phyloP scores from a whole-genome alignment of 2,113 vertebrate species.

The Nesoenas mayeri region DNA sequence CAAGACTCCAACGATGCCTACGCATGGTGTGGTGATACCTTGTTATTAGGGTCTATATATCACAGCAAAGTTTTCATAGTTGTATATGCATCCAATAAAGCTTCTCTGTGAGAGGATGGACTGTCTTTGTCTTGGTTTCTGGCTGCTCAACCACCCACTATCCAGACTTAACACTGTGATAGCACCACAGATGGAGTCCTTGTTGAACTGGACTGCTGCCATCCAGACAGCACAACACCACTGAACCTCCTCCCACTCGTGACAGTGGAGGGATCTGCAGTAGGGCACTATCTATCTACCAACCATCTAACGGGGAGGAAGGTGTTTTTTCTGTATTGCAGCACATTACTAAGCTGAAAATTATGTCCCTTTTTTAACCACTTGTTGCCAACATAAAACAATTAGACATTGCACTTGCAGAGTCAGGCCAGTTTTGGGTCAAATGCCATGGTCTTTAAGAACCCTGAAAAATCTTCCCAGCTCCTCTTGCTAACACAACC shows the following conservation, averaged over 20 bases:
- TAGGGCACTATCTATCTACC: neutral
- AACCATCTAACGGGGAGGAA: neutral
- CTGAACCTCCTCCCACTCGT: neutral
- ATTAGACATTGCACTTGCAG: neutral
- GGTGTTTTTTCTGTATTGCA: neutral
- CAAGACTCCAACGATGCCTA: neutral
- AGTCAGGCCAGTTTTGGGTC: neutral
- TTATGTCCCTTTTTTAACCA: neutral
- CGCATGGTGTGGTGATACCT: neutral
- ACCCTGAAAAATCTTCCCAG: neutral
- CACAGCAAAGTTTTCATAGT: neutral
- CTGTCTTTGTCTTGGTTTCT: neutral
- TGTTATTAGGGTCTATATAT: neutral
- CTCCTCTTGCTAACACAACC: neutral
- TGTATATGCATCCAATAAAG: neutral
- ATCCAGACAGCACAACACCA: neutral
- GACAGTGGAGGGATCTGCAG: neutral
- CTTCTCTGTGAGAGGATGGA: neutral
- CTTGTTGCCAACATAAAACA: neutral
- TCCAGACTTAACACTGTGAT: neutral
- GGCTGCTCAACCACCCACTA: neutral
- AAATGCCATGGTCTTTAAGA: neutral
- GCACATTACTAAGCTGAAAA: neutral
- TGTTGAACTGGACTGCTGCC: neutral
- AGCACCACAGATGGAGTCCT: neutral